Evolutionary conservation across 1,140 invertebrate genomes (phyloP).

Genomic region (Drosophila pruinosa): DNA sequence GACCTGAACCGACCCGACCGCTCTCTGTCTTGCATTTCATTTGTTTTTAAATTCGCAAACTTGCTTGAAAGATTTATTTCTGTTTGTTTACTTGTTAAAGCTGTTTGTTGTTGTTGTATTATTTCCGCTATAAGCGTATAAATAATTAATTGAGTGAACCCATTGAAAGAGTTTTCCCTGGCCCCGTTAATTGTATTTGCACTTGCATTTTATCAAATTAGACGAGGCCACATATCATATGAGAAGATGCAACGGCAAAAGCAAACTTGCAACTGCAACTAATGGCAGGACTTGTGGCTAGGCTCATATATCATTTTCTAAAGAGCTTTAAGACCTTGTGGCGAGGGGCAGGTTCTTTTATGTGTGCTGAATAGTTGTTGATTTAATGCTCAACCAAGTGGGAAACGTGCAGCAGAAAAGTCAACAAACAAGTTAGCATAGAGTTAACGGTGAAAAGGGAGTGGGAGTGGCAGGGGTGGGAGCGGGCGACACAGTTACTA

Average conservation of each 20-base stretch:
- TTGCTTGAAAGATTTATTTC: conserved; percentile 46
- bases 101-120: neutral
- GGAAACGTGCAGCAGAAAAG: conserved; percentile 37
- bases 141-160: conserved; percentile 27
- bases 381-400: conserved; percentile 27
- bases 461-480: no score
- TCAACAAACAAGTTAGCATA: conserved; percentile 45
- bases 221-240: conserved; percentile 18
- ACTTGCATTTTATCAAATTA: conserved; percentile 45
- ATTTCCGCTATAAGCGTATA: conserved; percentile 36
- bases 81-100: conserved; percentile 3
- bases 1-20: neutral
- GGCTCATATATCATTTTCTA: conserved; percentile 25
- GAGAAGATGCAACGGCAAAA: conserved; percentile 1
- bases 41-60: conserved; percentile 29
- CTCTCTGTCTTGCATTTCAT: neutral
- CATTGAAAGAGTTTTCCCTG: conserved; percentile 20
- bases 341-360: conserved; percentile 35
- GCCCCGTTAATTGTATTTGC: conserved; percentile 23
- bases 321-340: conserved; percentile 33
- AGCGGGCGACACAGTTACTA: conserved; percentile 17
- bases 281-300: neutral
- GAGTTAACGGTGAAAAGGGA: neutral
- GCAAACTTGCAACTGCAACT: conserved; percentile 3
- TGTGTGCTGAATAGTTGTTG: conserved; percentile 45